phyloP scores from a whole-genome alignment of 2,888 invertebrate genomes.

The Nasonia oneida region DNA sequence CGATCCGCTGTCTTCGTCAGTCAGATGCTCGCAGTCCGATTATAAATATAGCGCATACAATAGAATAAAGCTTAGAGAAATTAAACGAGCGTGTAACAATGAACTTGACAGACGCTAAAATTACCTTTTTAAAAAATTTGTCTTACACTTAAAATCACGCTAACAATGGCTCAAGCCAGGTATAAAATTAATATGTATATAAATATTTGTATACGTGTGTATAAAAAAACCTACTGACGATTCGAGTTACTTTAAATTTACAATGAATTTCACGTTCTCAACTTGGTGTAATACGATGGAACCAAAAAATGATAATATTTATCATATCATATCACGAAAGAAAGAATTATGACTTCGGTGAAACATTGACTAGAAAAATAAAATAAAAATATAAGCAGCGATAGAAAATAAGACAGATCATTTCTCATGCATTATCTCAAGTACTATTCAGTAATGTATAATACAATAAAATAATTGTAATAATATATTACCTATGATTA shows the following conservation, averaged over 20 bases:
- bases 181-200: slow-evolving; percentile 59
- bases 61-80: slow-evolving; percentile 58
- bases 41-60: slow-evolving; percentile 47
- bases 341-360: slow-evolving; percentile 64
- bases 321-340: slow-evolving; percentile 26
- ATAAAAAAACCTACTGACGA: slow-evolving; percentile 28
- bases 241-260: slow-evolving; percentile 64
- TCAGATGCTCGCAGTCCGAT: slow-evolving; percentile 52
- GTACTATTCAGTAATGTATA: slow-evolving; percentile 36
- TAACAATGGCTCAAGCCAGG: slow-evolving; percentile 57
- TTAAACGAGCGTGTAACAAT: slow-evolving; percentile 57
- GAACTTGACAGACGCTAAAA: slow-evolving; percentile 48
- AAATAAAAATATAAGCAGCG: slow-evolving; percentile 43
- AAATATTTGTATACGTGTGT: slow-evolving; percentile 25
- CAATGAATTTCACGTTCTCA: slow-evolving; percentile 52
- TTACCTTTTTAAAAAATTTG: slow-evolving; percentile 47
- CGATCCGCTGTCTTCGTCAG: slow-evolving; percentile 56
- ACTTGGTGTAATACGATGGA: slow-evolving; percentile 46
- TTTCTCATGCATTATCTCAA: slow-evolving; percentile 41
- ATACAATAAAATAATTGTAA: slow-evolving; percentile 41
- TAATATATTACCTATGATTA: slow-evolving; percentile 24
- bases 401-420: slow-evolving; percentile 41
- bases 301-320: slow-evolving; percentile 54
- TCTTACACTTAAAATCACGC: slow-evolving; percentile 61
- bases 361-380: slow-evolving; percentile 71